A percentile compares a stretch with the other conserved stretches of the same genome.
Evolutionary conservation across 2,888 invertebrate species (phyloP).

Genomic region (Lapara coniferarum): DNA sequence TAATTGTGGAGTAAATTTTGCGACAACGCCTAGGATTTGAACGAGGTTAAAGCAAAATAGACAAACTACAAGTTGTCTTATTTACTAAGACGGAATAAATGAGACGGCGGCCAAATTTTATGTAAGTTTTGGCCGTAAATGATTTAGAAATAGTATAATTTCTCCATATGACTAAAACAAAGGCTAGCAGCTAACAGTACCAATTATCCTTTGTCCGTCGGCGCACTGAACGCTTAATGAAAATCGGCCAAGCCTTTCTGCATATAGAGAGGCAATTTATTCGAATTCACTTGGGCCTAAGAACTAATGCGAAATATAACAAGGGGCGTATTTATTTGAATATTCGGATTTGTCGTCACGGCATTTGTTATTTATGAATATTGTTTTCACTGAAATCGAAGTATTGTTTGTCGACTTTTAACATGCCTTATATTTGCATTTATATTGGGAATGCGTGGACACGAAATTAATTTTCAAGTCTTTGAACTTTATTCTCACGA

Average conservation of each 20-base stretch:
- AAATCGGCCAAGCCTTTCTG: constrained; percentile 73
- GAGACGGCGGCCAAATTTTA: too few species aligned
- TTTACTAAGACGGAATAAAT: too few species aligned
- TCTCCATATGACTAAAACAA: constrained; percentile 26
- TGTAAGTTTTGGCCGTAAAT: not conserved
- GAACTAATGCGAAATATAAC: constrained; percentile 69
- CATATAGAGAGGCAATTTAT: constrained; percentile 77
- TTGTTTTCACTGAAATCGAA: not conserved
- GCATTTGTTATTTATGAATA: too few species aligned
- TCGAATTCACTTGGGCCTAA: constrained; percentile 65
- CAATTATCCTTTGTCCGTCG: constrained; percentile 55
- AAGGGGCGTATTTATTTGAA: not conserved
- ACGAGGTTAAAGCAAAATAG: not conserved
- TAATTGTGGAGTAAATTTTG: constrained; percentile 61
- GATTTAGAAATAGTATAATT: not conserved
- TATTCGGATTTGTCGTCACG: not conserved
- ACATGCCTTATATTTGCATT: not conserved
- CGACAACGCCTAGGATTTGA: not conserved
- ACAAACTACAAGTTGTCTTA: too few species aligned
- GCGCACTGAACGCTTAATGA: constrained; percentile 68
- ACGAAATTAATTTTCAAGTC: not conserved
- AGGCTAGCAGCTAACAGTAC: constrained; percentile 40
- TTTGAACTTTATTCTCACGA: not conserved
- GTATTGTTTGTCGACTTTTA: not conserved
- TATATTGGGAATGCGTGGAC: not conserved